phyloP scores from a whole-genome alignment of 2,888 invertebrate genomes.

The Clusia tigrina region DNA sequence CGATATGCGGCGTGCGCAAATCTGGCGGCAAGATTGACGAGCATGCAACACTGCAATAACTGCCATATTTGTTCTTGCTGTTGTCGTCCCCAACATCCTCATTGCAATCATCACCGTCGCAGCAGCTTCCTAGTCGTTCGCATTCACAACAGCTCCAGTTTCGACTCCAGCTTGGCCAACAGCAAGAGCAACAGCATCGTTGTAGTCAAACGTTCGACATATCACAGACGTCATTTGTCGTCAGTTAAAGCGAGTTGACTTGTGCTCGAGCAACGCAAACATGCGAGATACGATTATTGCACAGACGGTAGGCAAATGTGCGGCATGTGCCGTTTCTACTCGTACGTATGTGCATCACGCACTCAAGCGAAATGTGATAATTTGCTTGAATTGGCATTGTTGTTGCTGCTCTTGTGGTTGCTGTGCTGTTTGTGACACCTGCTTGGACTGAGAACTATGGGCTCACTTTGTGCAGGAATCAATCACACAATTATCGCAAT shows the following conservation, averaged over 20 bases:
- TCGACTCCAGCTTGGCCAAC: conserved; percentile 10
- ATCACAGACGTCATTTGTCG: conserved; percentile 26
- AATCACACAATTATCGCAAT: conserved; percentile 3
- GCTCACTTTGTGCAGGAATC: not conserved
- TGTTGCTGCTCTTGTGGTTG: conserved; percentile 5
- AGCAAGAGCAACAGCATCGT: conserved; percentile 11
- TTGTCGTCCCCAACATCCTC: conserved; percentile 17
- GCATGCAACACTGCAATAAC: too few relatives aligned
- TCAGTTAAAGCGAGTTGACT: conserved; percentile 3
- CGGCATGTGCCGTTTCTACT: not conserved
- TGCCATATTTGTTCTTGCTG: too few relatives aligned
- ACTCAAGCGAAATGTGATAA: conserved; percentile 58
- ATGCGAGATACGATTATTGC: not conserved
- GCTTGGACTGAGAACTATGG: not conserved
- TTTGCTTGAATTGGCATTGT: conserved; percentile 51
- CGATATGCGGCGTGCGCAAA: too few relatives aligned
- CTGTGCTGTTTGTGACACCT: not conserved
- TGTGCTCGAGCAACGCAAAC: not conserved
- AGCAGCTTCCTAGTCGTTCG: too few relatives aligned
- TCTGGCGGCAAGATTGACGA: not conserved
- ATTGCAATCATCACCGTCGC: conserved; percentile 14
- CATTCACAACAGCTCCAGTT: conserved; percentile 13
- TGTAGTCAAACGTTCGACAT: not conserved
- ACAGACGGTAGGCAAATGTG: not conserved
- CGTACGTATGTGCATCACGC: conserved; percentile 46